Base-by-base conservation (phyloP, 2,888 invertebrate genomes). In the Taphrorychus bicolor region DNA sequence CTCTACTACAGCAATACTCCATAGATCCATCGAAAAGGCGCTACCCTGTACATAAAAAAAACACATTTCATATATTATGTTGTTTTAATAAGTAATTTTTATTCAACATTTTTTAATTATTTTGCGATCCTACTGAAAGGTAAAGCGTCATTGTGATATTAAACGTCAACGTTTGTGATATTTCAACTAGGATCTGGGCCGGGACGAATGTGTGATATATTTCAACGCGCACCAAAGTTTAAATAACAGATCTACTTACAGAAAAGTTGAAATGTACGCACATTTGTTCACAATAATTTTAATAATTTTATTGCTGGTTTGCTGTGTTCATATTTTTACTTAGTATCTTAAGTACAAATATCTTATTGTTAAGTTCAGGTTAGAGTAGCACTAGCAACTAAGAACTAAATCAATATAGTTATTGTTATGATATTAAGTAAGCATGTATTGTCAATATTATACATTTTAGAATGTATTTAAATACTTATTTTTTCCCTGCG, bases 141-240 rank as follows among this genome's bases (percentile, higher is more conserved):
- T 32, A 11, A 32, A 11, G 11, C 32, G 32, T 32, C 32, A 32
- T 32, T 32, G 32, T 32, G 32, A 32, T 32, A 32, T 32, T 32
- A 32, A 32, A 24, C 7, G 24, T 24, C 7, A 24, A 32, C 32
- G 32, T 32, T 32, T n/a, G 32, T 32, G 32, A 32, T 32, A 32
- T 32, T 72, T 72, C 66, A 69, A 70, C 51, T 72, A 71, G 71
- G 68, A 70, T 70, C 71, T 72, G 57, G 23, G 22, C 53, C 59
- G 42, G 53, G 61, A 49, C 59, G 32, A 59, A 66, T 66, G 66
- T 52, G 59, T 59, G 23, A 9, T 59, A 22, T 66, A 66, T 66
- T 59, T 59, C 45, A 11, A 32, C 11, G 7, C 11, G n/a, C 32
- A 2, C 32, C 1, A 11, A 32, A 32, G n/a, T n/a, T n/a, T 23